Evolutionary conservation across 2,888 invertebrate genomes (phyloP).

Genomic region (Oligia latruncula): DNA sequence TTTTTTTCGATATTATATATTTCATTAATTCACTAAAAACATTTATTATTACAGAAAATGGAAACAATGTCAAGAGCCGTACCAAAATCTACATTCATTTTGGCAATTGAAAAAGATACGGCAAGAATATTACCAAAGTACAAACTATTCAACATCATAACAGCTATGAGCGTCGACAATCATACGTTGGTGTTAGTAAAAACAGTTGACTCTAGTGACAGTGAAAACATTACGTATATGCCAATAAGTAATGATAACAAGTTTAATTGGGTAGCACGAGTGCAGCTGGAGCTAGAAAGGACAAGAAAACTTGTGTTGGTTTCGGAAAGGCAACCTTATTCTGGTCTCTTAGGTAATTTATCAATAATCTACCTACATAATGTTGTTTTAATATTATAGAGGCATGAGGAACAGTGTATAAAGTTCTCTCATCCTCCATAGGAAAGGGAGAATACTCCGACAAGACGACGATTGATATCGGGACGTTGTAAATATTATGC

Average conservation of each 20-base stretch:
- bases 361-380: neutral
- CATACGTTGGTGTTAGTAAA: slow-evolving; percentile 72
- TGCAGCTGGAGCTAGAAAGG: slow-evolving; percentile 69
- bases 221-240: slow-evolving; percentile 64
- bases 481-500: too few species aligned
- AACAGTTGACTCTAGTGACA: slow-evolving; percentile 50
- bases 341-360: slow-evolving; percentile 74
- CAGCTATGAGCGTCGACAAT: slow-evolving; percentile 69
- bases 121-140: slow-evolving; percentile 55
- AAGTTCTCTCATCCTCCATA: too few species aligned
- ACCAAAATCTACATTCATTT: slow-evolving; percentile 42
- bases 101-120: slow-evolving; percentile 35
- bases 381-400: neutral
- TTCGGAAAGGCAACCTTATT: slow-evolving; percentile 74
- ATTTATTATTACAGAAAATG: slow-evolving; percentile 72
- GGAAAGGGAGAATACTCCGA: too few species aligned
- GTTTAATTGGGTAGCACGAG: slow-evolving; percentile 73
- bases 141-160: slow-evolving; percentile 68
- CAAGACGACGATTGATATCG: too few species aligned
- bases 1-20: too few species aligned
- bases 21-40: neutral
- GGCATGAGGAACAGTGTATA: neutral
- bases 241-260: slow-evolving; percentile 71
- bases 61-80: slow-evolving; percentile 58
- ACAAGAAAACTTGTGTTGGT: slow-evolving; percentile 73